Conservation (phyloP, 2,797 vertebrate genomes). For the Clarias laeviceps region DNA sequence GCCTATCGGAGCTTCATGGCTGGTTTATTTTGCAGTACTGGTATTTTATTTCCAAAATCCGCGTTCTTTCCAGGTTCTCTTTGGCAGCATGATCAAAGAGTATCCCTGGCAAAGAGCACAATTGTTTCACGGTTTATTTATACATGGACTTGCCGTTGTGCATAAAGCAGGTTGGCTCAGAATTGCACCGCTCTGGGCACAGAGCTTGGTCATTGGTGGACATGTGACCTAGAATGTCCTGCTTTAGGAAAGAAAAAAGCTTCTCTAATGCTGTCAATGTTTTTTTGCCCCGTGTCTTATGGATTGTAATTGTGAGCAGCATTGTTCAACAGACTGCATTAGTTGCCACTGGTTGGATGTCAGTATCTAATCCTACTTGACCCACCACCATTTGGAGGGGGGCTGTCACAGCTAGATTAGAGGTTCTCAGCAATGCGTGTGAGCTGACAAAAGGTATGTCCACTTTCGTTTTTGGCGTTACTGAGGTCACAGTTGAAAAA, state of each 20-base stretch:
- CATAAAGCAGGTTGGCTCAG: neutral
- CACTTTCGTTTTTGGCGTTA: neutral
- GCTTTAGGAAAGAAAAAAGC: neutral
- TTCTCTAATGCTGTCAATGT: neutral
- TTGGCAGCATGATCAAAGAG: neutral
- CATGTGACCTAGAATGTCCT: neutral
- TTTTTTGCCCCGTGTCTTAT: neutral
- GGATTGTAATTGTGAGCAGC: neutral
- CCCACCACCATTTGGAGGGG: neutral
- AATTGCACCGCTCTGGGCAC: neutral
- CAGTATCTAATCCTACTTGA: neutral
- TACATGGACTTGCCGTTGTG: neutral
- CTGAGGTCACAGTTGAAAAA: neutral
- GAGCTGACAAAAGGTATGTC: neutral
- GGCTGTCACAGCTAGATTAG: neutral
- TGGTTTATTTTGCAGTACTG: neutral
- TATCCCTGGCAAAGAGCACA: neutral
- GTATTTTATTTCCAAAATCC: neutral
- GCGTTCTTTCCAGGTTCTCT: neutral
- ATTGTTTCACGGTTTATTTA: neutral
- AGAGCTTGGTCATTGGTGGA: neutral
- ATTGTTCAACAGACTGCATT: neutral
- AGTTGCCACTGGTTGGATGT: neutral
- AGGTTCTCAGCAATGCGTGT: neutral
- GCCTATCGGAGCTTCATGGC: neutral